Evolutionary conservation across 92 coral and sea anemone species (phyloP).

Genomic region (Phenganax stokvisi): DNA sequence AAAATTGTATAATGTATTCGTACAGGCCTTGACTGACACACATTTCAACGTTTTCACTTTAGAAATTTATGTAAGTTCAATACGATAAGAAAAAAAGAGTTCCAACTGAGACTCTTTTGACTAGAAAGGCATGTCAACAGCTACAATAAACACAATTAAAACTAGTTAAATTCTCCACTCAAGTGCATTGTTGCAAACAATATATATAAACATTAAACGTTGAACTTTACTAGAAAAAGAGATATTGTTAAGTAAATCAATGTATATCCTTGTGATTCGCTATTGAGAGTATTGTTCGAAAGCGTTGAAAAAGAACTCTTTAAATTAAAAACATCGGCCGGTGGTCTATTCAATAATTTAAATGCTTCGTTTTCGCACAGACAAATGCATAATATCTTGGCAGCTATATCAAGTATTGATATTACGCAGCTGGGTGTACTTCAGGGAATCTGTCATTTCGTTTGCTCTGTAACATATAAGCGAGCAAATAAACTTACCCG

Average conservation of each 20-base stretch:
- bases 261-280: too few relatives aligned
- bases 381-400: not conserved
- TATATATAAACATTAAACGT: not conserved
- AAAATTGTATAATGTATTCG: too few relatives aligned
- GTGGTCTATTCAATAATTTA: not conserved
- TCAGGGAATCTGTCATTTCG: not conserved
- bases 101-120: not conserved
- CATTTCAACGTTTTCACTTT: too few relatives aligned
- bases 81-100: not conserved
- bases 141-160: not conserved
- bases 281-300: too few relatives aligned
- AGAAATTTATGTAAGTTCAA: not conserved
- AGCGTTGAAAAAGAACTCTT: not conserved
- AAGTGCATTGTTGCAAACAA: not conserved
- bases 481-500: conserved; percentile 8
- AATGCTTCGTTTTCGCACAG: not conserved
- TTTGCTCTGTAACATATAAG: not conserved
- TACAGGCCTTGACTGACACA: too few relatives aligned
- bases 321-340: not conserved
- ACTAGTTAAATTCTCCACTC: not conserved
- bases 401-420: not conserved
- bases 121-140: not conserved
- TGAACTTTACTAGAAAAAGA: not conserved
- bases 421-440: conserved; percentile 6
- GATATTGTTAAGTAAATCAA: not conserved